Percentiles rank a stretch among this genome's conserved stretches.
Evolutionary conservation across 2,888 invertebrate species (phyloP).

Genomic region (Resseliella maxima): DNA sequence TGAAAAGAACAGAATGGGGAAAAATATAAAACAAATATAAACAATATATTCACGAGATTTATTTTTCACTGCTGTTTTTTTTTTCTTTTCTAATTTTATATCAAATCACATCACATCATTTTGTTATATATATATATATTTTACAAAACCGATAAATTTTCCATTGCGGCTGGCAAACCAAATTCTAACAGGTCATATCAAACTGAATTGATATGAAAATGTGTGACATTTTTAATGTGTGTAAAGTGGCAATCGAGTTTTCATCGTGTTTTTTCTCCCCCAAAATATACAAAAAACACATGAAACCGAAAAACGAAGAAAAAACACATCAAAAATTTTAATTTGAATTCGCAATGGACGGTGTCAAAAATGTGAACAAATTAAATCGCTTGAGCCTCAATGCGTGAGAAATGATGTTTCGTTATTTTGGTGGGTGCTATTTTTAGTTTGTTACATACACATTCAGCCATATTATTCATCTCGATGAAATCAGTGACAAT

Average conservation of each 20-base stretch:
- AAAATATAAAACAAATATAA: not conserved
- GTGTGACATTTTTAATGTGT: slow-evolving; percentile 27
- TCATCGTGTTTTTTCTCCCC: not conserved
- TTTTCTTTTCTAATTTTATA: not conserved
- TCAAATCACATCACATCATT: not conserved
- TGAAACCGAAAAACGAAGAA: no score
- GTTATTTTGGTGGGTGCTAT: slow-evolving; percentile 39
- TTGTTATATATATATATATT: no score
- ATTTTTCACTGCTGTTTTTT: not conserved
- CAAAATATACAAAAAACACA: no score
- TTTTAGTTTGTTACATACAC: not conserved
- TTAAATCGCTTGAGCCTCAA: not conserved
- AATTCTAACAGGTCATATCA: not conserved
- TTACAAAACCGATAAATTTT: slow-evolving; percentile 37
- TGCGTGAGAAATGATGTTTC: slow-evolving; percentile 9
- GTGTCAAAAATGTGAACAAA: not conserved
- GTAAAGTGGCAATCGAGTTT: not conserved
- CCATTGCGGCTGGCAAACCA: not conserved
- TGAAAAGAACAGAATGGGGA: no score
- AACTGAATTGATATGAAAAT: not conserved
- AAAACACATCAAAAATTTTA: not conserved
- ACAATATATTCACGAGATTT: slow-evolving; percentile 16
- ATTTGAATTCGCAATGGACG: not conserved
- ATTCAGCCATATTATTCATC: not conserved
- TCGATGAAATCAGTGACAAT: slow-evolving; percentile 43